A percentile compares a stretch with the other conserved stretches of the same genome.
Conservation (phyloP, 2,888 invertebrate genomes). For the Cenopis cana region DNA sequence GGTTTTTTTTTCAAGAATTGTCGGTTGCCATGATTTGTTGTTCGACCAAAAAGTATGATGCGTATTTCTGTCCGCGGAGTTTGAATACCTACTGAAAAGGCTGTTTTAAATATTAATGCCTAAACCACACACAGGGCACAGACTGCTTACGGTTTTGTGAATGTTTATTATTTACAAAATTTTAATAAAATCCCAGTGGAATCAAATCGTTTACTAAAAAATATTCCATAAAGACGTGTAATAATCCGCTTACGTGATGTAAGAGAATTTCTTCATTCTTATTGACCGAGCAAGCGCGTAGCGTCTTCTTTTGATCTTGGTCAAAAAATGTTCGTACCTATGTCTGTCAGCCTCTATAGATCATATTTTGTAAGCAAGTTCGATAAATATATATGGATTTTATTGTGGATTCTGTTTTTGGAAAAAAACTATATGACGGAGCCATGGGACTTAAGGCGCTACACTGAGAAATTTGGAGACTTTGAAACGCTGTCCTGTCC, state of each 20-base stretch:
- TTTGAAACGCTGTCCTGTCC: too few relatives aligned
- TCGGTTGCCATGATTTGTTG: slow-evolving; percentile 45
- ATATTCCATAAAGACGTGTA: not conserved
- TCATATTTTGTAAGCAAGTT: too few relatives aligned
- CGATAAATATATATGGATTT: too few relatives aligned
- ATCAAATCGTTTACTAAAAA: not conserved
- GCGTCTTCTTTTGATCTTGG: too few relatives aligned
- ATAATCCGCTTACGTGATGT: not conserved
- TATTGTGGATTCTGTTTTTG: too few relatives aligned
- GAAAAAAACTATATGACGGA: too few relatives aligned
- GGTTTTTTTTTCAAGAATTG: slow-evolving; percentile 48
- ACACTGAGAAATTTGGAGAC: too few relatives aligned
- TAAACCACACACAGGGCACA: not conserved
- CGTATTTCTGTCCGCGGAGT: slow-evolving; percentile 46
- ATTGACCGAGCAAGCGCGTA: too few relatives aligned
- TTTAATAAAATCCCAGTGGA: not conserved
- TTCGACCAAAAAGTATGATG: slow-evolving; percentile 14
- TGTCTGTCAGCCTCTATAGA: too few relatives aligned
- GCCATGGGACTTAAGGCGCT: too few relatives aligned
- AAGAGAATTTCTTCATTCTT: not conserved
- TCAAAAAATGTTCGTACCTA: too few relatives aligned
- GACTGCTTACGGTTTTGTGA: not conserved
- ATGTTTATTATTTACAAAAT: not conserved
- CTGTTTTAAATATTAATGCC: not conserved
- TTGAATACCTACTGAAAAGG: slow-evolving; percentile 44